A percentile compares a stretch with the other conserved stretches of the same genome.
These are phyloP conservation scores for Morus bassanus DNA, from an alignment of 2,797 vertebrate genomes.

Conservation along the genomic window DNA sequence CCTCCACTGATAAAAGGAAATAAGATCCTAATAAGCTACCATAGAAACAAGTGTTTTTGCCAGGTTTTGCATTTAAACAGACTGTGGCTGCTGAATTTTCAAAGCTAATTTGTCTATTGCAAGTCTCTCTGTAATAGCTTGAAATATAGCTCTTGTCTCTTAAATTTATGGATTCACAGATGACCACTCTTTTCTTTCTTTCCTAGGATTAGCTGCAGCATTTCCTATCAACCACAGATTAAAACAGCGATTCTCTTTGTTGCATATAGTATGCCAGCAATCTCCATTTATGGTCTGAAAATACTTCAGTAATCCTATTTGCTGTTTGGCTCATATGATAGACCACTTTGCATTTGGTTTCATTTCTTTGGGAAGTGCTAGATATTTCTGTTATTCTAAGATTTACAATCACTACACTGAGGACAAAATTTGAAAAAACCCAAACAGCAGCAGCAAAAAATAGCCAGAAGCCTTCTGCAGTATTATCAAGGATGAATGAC, in stretches of 20 bases:
- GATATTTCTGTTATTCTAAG: background rate
- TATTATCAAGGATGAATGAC: background rate
- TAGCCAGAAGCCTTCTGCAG: background rate
- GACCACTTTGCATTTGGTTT: background rate
- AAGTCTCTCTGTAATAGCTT: background rate
- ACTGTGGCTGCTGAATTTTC: conserved; percentile 35
- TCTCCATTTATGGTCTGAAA: conserved; percentile 23
- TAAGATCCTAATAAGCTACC: background rate
- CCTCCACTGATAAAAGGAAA: background rate
- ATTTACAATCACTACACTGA: background rate
- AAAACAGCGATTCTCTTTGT: background rate
- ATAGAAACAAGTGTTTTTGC: background rate
- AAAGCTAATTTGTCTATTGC: background rate
- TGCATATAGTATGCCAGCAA: background rate
- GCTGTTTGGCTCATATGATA: background rate
- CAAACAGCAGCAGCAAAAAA: background rate
- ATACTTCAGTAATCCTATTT: background rate
- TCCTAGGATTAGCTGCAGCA: conserved; percentile 37
- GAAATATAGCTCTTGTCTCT: background rate
- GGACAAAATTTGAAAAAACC: background rate
- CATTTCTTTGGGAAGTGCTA: background rate
- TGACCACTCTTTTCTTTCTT: background rate
- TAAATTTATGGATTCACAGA: conserved; percentile 9
- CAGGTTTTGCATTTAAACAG: conserved; percentile 41
- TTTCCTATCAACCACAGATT: conserved; percentile 9